These are phyloP conservation scores for Zaprionus inermis DNA, from an alignment of 1,140 invertebrate genomes.

Conservation along the genomic window DNA sequence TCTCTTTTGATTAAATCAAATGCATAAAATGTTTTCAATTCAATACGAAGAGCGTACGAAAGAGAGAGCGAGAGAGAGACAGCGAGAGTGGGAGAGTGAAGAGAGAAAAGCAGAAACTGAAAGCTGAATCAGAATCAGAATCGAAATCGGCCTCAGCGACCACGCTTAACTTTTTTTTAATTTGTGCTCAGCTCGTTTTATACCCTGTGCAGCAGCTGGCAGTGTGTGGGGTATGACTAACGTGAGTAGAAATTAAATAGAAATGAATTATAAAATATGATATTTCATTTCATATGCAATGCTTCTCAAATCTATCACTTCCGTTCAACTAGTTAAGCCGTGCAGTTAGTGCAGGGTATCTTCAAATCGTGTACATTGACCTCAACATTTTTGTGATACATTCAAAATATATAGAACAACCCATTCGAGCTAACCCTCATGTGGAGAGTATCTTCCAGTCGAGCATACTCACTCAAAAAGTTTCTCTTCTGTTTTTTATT, in stretches of 20 bases:
- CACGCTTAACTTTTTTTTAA: conserved; percentile 43
- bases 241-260: background rate
- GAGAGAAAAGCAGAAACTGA: conserved; percentile 43
- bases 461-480: background rate
- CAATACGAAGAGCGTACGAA: conserved; percentile 51
- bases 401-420: conserved; percentile 3
- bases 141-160: conserved; percentile 45
- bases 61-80: background rate
- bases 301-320: too few relatives aligned
- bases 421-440: background rate
- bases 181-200: background rate
- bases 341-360: conserved; percentile 18
- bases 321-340: background rate
- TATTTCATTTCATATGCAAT: too few relatives aligned
- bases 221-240: background rate
- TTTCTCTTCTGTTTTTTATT: conserved; percentile 47
- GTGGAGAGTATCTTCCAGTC: background rate
- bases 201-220: conserved; percentile 17
- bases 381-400: conserved; percentile 11
- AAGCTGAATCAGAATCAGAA: conserved; percentile 49
- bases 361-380: background rate
- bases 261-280: too few relatives aligned
- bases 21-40: conserved; percentile 82
- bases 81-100: conserved; percentile 17
- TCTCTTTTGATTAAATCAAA: conserved; percentile 82